Percentiles rank a stretch among this genome's conserved stretches.
These are phyloP conservation scores for Drosophila prostipennis DNA, from an alignment of 2,888 invertebrate species.

Conservation along the genomic window DNA sequence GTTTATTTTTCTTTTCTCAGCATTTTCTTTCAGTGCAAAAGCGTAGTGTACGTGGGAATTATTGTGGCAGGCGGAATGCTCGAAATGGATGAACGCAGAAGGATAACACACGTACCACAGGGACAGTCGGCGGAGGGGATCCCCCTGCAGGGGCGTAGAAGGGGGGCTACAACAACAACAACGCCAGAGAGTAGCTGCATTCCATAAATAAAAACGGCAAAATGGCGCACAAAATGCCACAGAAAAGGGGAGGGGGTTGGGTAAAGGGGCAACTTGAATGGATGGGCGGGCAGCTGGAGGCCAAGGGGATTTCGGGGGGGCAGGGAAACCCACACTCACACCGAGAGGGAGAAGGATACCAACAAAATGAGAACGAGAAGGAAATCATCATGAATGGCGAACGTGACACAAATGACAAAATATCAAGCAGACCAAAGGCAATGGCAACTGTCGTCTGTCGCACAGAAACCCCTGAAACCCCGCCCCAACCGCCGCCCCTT, in stretches of 20 bases:
- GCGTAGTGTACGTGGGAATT: conserved; percentile 67
- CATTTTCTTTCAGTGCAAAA: conserved; percentile 8
- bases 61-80: conserved; percentile 69
- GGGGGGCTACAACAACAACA: conserved; percentile 1
- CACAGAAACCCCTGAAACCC: conserved; percentile 1
- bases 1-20: too few relatives aligned
- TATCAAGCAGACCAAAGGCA: conserved; percentile 68
- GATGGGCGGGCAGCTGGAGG: conserved; percentile 6
- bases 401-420: conserved; percentile 82
- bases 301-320: background rate
- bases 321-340: conserved; percentile 16
- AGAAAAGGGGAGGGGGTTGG: conserved; percentile 9
- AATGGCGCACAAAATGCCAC: conserved; percentile 71
- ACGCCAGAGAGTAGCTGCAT: conserved; percentile 70
- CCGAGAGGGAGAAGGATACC: conserved; percentile 22
- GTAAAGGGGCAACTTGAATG: conserved; percentile 1
- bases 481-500: conserved; percentile 6
- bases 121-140: conserved; percentile 23
- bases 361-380: conserved; percentile 49
- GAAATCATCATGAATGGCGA: conserved; percentile 80
- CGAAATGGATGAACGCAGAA: conserved; percentile 57
- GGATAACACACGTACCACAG: conserved; percentile 66
- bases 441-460: conserved; percentile 49
- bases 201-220: conserved; percentile 76
- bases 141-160: conserved; percentile 10